Conservation (phyloP, 1,140 invertebrate species). For the Gonioctena quinquepunctata region DNA sequence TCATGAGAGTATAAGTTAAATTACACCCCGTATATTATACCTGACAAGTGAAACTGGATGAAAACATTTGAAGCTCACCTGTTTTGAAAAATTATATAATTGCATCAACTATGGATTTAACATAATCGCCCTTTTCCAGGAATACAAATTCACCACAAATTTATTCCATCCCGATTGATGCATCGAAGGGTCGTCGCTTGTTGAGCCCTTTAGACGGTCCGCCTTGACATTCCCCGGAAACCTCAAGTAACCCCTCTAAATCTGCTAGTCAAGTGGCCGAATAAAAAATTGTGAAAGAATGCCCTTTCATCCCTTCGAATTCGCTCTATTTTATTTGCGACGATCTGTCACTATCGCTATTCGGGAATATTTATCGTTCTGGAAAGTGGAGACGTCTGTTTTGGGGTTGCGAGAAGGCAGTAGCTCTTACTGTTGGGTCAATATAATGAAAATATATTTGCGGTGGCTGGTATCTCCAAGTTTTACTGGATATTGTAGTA, state of each 20-base stretch:
- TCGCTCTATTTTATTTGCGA: slow-evolving; percentile 9
- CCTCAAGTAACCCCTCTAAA: slow-evolving; percentile 16
- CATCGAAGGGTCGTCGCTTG: neutral
- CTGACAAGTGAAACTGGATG: too few relatives aligned
- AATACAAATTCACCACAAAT: neutral
- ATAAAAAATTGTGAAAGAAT: slow-evolving; percentile 16
- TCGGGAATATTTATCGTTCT: slow-evolving; percentile 1
- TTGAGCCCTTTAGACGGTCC: neutral
- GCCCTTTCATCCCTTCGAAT: slow-evolving; percentile 11
- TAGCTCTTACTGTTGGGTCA: neutral
- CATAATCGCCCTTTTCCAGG: too few relatives aligned
- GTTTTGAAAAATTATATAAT: too few relatives aligned
- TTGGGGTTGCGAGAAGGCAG: neutral
- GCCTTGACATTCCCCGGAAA: neutral
- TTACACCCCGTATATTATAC: too few relatives aligned
- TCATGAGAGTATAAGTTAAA: too few relatives aligned
- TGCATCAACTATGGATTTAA: too few relatives aligned
- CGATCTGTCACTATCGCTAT: slow-evolving; percentile 18
- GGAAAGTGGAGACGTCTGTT: slow-evolving; percentile 1
- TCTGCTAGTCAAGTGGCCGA: slow-evolving; percentile 16
- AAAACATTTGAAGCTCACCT: too few relatives aligned
- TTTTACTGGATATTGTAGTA: too few relatives aligned
- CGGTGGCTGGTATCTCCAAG: too few relatives aligned
- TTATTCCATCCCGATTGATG: neutral
- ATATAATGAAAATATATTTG: neutral